Base-by-base conservation (phyloP, 2,113 vertebrate genomes). In the Prunella himalayana region DNA sequence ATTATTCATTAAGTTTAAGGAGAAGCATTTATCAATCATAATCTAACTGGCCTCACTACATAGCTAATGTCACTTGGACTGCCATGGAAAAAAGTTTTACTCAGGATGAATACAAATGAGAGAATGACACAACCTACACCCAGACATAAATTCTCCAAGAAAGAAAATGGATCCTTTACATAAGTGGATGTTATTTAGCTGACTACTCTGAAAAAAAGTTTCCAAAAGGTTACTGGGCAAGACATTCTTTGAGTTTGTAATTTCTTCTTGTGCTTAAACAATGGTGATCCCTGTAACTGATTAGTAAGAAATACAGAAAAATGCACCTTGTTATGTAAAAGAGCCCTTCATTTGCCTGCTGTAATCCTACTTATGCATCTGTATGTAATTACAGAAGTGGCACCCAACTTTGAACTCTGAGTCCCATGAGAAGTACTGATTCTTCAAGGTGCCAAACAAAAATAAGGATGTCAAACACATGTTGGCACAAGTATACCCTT, bases 321-420 rank as follows among this genome's bases (percentile, higher is more conserved):
- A 35, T 91, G 77, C 54, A 90, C 65, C 60, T 81, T 94, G 35
- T 81, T 81, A 86, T 42, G 77, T 86, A 79, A 88, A 94, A 88
- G 35, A 57, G 6, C 19, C 19, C 49, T 72, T 86, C 35, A 82
- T 87, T 86, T 82, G 24, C 47, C 31, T 86, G 18, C 30, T 86
- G 14, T 56, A 66, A 81, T 72, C n/a, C 44, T 81, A 37, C 16
- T 83, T 81, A 59, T 57, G 71, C 85, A 88, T 94, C 91, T 95
- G 93, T 18, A 66, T 88, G 77, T 72, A 93, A 95, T 92, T 92
- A 94, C 50, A 88, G 70, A 87, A 92, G 72, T 82, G 82, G 50
- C 85, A 96, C 82, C 82, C 81, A 84, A 84, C 63, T 95, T 89
- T 86, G 60, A 96, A 95, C 82, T 81, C 92, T 64, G n/a, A 91